These are phyloP conservation scores for Seira musarum DNA, from an alignment of 2,888 invertebrate genomes.

Conservation along the genomic window DNA sequence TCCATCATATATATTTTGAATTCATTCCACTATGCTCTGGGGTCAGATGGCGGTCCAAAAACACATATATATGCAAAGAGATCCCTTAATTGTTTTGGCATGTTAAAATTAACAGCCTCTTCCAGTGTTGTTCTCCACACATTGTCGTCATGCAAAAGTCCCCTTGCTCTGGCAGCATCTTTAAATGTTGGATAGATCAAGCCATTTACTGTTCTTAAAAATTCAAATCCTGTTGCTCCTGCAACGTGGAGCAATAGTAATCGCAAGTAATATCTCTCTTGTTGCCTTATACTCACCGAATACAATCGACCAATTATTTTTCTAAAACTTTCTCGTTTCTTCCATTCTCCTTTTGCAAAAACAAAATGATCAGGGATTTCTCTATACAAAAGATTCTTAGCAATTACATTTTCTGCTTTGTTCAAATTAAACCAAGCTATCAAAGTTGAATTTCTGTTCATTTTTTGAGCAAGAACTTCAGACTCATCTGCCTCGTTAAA, in stretches of 20 bases:
- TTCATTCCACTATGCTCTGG: slow-evolving; percentile 68
- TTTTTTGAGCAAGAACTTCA: too few relatives aligned
- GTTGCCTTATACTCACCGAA: slow-evolving; percentile 65
- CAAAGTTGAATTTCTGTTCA: slow-evolving; percentile 65
- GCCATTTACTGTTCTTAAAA: slow-evolving; percentile 62
- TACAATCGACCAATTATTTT: slow-evolving; percentile 68
- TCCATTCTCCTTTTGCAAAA: neutral
- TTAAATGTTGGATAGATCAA: slow-evolving; percentile 63
- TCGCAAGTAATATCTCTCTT: slow-evolving; percentile 67
- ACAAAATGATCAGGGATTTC: slow-evolving; percentile 65
- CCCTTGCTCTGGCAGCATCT: slow-evolving; percentile 58
- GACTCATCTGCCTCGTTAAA: slow-evolving; percentile 62
- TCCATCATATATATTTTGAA: slow-evolving; percentile 60
- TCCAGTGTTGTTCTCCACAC: slow-evolving; percentile 67
- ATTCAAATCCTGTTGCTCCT: slow-evolving; percentile 62
- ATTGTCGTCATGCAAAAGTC: slow-evolving; percentile 68
- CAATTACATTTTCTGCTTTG: slow-evolving; percentile 42
- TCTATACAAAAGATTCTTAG: slow-evolving; percentile 59
- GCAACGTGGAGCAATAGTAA: slow-evolving; percentile 58
- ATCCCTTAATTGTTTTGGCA: slow-evolving; percentile 69
- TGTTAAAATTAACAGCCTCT: slow-evolving; percentile 67
- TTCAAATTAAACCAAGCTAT: slow-evolving; percentile 69
- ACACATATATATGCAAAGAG: slow-evolving; percentile 66
- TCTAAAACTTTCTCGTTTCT: slow-evolving; percentile 67
- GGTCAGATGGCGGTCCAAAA: slow-evolving; percentile 63